These are phyloP conservation scores for Griposia aprilina DNA, from an alignment of 2,888 invertebrate species.

Conservation along the genomic window DNA sequence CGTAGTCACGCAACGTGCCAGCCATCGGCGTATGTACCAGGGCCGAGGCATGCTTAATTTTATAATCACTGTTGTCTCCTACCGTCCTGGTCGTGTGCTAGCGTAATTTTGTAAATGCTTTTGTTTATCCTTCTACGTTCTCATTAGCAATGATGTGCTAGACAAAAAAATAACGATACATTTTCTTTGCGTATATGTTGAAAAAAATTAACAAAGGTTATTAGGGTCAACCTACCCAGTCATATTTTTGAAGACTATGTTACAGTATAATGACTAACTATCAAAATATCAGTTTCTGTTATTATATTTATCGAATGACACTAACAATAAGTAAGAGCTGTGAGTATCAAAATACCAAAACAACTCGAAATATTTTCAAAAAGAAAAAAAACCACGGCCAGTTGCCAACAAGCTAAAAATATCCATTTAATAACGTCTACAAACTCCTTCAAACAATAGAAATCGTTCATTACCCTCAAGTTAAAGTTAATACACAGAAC, in stretches of 20 bases:
- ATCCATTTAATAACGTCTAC: slow-evolving; percentile 8
- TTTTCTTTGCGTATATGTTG: not conserved
- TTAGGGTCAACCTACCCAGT: not conserved
- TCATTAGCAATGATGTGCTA: slow-evolving; percentile 4
- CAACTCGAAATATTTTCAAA: not conserved
- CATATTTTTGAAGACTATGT: not conserved
- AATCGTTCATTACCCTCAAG: slow-evolving; percentile 25
- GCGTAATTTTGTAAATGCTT: slow-evolving; percentile 20
- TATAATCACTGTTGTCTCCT: slow-evolving; percentile 60
- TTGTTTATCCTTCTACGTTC: slow-evolving; percentile 20
- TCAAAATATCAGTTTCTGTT: not conserved
- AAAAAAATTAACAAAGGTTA: too few relatives aligned
- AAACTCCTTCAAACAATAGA: slow-evolving; percentile 33
- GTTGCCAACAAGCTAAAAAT: slow-evolving; percentile 20
- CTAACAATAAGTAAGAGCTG: not conserved
- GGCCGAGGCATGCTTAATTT: slow-evolving; percentile 64
- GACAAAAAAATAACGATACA: not conserved
- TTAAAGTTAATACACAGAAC: slow-evolving; percentile 57
- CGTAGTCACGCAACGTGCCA: slow-evolving; percentile 64
- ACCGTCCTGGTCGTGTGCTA: slow-evolving; percentile 21
- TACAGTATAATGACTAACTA: too few relatives aligned
- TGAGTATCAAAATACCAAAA: not conserved
- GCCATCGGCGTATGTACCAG: slow-evolving; percentile 59
- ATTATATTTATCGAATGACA: not conserved
- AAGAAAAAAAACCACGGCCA: not conserved